Evolutionary conservation across 2,797 vertebrate genomes (phyloP).

Genomic region (Takifugu rubripes): DNA sequence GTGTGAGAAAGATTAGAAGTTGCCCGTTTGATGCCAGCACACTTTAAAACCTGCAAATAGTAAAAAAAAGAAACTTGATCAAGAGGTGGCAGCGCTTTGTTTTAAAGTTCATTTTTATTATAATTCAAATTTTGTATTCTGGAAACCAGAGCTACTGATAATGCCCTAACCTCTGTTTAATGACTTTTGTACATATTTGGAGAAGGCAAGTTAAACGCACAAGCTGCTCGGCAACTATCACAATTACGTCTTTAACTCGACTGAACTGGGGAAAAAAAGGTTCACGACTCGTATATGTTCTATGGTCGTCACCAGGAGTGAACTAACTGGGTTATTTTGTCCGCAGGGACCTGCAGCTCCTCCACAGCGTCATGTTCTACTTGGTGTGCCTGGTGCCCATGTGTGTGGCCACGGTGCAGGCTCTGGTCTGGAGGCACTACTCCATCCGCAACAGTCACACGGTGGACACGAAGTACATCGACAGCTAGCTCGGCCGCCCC

Average conservation of each 20-base stretch:
- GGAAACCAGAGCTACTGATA: too few species aligned
- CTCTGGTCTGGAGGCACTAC: conserved; percentile 84
- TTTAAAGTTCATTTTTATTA: too few species aligned
- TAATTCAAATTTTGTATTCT: too few species aligned
- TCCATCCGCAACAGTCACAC: conserved; percentile 84
- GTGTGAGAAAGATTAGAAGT: too few species aligned
- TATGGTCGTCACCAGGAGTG: too few species aligned
- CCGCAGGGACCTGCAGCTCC: conserved; percentile 73
- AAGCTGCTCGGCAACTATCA: too few species aligned
- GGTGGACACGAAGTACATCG: conserved; percentile 67
- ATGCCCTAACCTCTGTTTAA: too few species aligned
- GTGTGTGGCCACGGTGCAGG: conserved; percentile 75
- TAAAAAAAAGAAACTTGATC: background rate
- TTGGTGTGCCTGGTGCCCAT: conserved; percentile 85
- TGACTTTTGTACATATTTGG: too few species aligned
- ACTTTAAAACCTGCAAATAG: background rate
- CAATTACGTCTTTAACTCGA: too few species aligned
- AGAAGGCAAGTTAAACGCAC: too few species aligned
- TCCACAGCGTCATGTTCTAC: conserved; percentile 84
- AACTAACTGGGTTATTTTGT: background rate
- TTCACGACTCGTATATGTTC: background rate
- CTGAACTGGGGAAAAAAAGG: too few species aligned
- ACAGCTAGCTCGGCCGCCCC: conserved; percentile 46
- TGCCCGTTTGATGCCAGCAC: background rate
- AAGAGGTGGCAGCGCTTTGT: background rate